Evolutionary conservation across 2,888 invertebrate genomes (phyloP).

Genomic region (Mesorhabditis belari): DNA sequence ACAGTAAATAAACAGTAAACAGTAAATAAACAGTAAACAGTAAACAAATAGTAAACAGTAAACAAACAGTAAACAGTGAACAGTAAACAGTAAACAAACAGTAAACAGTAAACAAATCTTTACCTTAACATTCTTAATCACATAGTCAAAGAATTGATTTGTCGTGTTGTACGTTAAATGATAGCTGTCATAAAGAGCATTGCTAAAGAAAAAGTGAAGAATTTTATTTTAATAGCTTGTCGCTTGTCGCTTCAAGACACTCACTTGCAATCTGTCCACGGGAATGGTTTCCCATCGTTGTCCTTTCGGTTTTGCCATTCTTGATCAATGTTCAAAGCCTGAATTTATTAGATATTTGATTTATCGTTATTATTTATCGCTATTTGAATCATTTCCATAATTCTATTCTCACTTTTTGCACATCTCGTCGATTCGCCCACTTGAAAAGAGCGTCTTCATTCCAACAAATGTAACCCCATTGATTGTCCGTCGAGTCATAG

Average conservation of each 20-base stretch:
- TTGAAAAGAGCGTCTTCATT: constrained; percentile 36
- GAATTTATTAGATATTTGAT: constrained; percentile 6
- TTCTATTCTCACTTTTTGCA: neutral
- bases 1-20: too few species aligned
- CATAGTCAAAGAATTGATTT: constrained; percentile 23
- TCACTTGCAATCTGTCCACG: constrained; percentile 37
- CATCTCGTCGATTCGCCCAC: constrained; percentile 30
- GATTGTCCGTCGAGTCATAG: constrained; percentile 38
- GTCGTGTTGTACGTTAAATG: constrained; percentile 21
- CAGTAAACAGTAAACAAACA: too few species aligned
- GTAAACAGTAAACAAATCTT: too few species aligned
- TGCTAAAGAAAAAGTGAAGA: constrained; percentile 7
- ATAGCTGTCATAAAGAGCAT: constrained; percentile 25
- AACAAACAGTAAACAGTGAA: neutral
- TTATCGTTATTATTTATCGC: neutral
- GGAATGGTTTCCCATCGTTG: neutral
- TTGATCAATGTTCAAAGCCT: constrained; percentile 31
- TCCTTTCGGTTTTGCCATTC: constrained; percentile 29
- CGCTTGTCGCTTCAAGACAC: neutral
- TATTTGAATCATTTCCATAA: neutral
- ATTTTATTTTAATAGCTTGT: neutral
- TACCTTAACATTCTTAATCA: constrained; percentile 11
- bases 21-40: too few species aligned
- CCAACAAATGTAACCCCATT: constrained; percentile 45
- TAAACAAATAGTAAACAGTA: too few species aligned